Evolutionary conservation across 2,797 vertebrate genomes (phyloP).

Genomic region (Oceanodroma leucorhoa): DNA sequence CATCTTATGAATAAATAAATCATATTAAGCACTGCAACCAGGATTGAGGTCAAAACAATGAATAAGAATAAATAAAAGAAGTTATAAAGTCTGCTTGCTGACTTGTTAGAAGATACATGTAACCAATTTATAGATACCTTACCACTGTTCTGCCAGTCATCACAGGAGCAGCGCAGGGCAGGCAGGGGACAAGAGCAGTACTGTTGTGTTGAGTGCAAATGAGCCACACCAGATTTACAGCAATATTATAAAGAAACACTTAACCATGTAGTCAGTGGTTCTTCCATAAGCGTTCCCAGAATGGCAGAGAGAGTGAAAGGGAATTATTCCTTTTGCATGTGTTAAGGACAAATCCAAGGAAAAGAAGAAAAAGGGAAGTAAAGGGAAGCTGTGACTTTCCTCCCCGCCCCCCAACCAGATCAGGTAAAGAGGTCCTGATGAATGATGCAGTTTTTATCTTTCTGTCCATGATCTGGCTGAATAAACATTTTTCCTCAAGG

Average conservation of each 20-base stretch:
- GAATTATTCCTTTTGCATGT: neutral
- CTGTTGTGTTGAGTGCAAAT: neutral
- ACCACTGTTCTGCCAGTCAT: neutral
- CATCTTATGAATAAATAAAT: slow-evolving; percentile 44
- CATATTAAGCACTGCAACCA: neutral
- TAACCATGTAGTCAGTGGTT: neutral
- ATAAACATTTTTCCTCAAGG: neutral
- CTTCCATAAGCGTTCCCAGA: neutral
- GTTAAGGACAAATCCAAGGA: neutral
- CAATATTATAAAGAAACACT: neutral
- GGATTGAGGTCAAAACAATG: slow-evolving; percentile 4
- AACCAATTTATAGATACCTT: neutral
- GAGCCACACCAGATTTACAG: neutral
- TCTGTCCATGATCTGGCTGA: neutral
- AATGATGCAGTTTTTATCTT: neutral
- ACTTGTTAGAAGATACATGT: neutral
- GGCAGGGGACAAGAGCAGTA: neutral
- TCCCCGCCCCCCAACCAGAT: accelerated
- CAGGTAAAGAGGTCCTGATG: neutral
- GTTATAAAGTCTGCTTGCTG: neutral
- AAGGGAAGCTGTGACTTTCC: neutral
- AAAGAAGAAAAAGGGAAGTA: neutral
- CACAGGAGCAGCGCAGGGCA: accelerated
- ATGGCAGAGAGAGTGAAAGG: neutral
- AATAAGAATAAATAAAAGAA: neutral